These are phyloP conservation scores for Trachelipus rathkii DNA, from an alignment of 1,140 invertebrate species.

Conservation along the genomic window DNA sequence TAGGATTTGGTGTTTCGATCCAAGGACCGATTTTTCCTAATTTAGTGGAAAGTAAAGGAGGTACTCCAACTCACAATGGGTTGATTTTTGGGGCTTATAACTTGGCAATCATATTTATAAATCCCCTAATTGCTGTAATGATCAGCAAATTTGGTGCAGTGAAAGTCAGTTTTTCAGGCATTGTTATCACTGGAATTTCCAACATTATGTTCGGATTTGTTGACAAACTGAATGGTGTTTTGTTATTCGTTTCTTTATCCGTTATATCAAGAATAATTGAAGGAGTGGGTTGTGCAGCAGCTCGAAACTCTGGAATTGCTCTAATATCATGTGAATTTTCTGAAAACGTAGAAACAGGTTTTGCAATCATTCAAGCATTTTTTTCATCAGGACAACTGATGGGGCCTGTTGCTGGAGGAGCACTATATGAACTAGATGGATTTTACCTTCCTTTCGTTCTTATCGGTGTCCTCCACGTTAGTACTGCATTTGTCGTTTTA, in stretches of 20 bases:
- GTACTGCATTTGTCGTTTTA: slow-evolving; percentile 42
- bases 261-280: slow-evolving; percentile 19
- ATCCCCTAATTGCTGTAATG: background rate
- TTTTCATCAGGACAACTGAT: slow-evolving; percentile 24
- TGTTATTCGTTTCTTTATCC: slow-evolving; percentile 9
- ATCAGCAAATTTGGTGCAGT: slow-evolving; percentile 16
- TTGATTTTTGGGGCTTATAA: slow-evolving; percentile 23
- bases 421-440: slow-evolving; percentile 47
- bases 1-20: background rate
- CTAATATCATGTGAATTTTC: slow-evolving; percentile 25
- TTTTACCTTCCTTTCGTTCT: slow-evolving; percentile 48
- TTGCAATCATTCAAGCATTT: slow-evolving; percentile 18
- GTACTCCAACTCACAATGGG: slow-evolving; percentile 16
- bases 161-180: slow-evolving; percentile 2
- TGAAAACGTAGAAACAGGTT: slow-evolving; percentile 16
- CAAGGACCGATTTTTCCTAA: slow-evolving; percentile 24
- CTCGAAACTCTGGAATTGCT: slow-evolving; percentile 3
- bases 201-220: slow-evolving; percentile 24
- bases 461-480: slow-evolving; percentile 46
- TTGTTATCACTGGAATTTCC: slow-evolving; percentile 13
- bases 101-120: slow-evolving; percentile 21
- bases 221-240: background rate
- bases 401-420: slow-evolving; percentile 47
- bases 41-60: slow-evolving; percentile 22
- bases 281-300: slow-evolving; percentile 14